phyloP scores from a whole-genome alignment of 2,113 vertebrate genomes.

The Zeus faber region DNA sequence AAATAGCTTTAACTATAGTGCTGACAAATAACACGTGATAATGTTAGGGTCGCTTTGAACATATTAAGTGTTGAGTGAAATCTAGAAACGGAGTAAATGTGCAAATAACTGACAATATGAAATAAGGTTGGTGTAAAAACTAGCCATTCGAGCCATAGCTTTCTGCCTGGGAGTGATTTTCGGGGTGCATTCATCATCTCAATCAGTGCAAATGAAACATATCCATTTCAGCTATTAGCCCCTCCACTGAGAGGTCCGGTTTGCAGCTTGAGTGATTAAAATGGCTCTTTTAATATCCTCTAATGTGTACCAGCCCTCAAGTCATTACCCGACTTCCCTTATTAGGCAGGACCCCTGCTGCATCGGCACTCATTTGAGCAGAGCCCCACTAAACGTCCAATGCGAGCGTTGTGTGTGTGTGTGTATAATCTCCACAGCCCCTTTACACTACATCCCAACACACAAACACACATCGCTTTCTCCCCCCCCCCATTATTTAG shows the following conservation, averaged over 20 bases:
- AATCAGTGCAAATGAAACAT: conserved; percentile 69
- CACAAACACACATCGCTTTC: conserved; percentile 20
- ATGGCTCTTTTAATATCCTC: conserved; percentile 72
- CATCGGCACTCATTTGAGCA: conserved; percentile 56
- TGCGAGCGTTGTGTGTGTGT: conserved; percentile 44
- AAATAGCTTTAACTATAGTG: too few species aligned
- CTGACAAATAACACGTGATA: too few species aligned
- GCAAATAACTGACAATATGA: too few species aligned
- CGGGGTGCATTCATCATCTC: conserved; percentile 62
- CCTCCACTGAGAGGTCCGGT: conserved; percentile 46
- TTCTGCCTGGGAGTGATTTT: conserved; percentile 59
- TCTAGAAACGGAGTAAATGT: too few species aligned
- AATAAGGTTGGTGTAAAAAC: too few species aligned
- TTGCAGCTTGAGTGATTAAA: conserved; percentile 72
- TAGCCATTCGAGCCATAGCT: conserved; percentile 9
- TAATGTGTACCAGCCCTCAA: conserved; percentile 75
- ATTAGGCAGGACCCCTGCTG: conserved; percentile 70
- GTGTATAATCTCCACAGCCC: conserved; percentile 51
- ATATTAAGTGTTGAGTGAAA: too few species aligned
- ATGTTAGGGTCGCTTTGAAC: too few species aligned
- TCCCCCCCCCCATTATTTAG: conserved; percentile 48
- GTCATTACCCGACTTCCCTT: conserved; percentile 71
- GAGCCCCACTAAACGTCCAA: conserved; percentile 54
- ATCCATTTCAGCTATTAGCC: conserved; percentile 67
- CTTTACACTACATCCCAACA: conserved; percentile 27